A percentile compares a stretch with the other conserved stretches of the same genome.
Evolutionary conservation across 2,797 vertebrate species (phyloP).

Genomic region (Rhinella marina): DNA sequence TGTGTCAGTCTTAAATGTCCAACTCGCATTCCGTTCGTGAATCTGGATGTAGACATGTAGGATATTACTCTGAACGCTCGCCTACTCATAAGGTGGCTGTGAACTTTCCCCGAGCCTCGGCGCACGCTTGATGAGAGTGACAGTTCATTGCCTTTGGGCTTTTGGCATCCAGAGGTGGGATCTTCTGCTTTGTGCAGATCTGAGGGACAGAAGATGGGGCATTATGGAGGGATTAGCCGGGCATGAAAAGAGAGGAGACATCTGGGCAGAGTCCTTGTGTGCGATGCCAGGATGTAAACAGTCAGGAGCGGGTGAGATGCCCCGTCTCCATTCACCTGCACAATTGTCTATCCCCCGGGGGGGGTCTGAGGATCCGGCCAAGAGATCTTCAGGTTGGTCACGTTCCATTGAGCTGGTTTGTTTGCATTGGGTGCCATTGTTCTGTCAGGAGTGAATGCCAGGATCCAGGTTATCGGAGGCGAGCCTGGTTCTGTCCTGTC

Average conservation of each 20-base stretch:
- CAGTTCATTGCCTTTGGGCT: neutral
- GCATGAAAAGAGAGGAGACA: conserved; percentile 14
- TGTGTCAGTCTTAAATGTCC: neutral
- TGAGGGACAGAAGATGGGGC: neutral
- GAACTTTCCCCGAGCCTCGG: neutral
- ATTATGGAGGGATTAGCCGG: neutral
- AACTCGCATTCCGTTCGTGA: neutral
- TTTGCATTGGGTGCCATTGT: no score
- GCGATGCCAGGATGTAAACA: neutral
- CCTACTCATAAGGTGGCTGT: no score
- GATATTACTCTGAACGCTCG: no score
- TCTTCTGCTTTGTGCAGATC: neutral
- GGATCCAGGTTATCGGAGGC: neutral
- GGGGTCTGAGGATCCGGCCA: neutral
- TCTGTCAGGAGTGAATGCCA: neutral
- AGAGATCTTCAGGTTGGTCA: neutral
- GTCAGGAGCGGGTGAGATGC: neutral
- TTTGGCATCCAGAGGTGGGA: neutral
- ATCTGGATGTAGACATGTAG: neutral
- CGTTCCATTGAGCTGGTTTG: neutral
- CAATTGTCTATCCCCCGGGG: neutral
- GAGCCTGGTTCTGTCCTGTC: neutral
- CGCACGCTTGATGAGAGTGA: no score
- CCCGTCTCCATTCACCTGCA: neutral
- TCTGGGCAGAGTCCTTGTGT: neutral